Evolutionary conservation across 2,113 vertebrate genomes (phyloP).

Genomic region (Lagenorhynchus albirostris): DNA sequence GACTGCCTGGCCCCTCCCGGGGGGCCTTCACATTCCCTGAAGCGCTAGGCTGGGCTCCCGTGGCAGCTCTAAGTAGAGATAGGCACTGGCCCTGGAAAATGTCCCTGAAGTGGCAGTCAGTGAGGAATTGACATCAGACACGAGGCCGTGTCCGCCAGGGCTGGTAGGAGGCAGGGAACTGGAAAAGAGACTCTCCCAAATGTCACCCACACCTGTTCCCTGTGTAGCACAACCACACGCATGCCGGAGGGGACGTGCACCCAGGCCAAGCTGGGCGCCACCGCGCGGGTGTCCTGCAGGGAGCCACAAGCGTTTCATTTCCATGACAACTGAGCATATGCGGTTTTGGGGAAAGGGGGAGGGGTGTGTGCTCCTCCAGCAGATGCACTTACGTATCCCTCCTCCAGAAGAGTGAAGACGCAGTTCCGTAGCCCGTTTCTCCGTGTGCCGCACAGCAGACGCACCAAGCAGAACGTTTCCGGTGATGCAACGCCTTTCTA

Average conservation of each 20-base stretch:
- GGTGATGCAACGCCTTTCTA: rapidly evolving
- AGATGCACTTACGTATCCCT: rapidly evolving
- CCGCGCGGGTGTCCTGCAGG: not conserved
- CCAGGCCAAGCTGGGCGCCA: not conserved
- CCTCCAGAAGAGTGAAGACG: not conserved
- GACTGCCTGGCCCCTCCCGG: constrained; percentile 32
- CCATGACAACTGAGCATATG: not conserved
- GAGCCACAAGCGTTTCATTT: not conserved
- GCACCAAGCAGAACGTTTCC: rapidly evolving
- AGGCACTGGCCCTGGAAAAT: constrained; percentile 49
- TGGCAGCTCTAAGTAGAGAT: constrained; percentile 53
- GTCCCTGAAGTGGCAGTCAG: constrained; percentile 57
- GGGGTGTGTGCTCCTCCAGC: not conserved
- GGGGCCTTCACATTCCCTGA: constrained; percentile 1
- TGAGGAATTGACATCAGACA: constrained; percentile 34
- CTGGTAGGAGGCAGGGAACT: not conserved
- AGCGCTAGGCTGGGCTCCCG: constrained; percentile 21
- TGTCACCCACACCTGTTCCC: not conserved
- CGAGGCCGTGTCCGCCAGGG: constrained; percentile 28
- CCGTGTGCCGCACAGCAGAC: rapidly evolving
- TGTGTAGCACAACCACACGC: rapidly evolving
- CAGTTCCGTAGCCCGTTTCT: rapidly evolving
- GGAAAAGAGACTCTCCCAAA: constrained; percentile 6
- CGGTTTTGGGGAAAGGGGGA: not conserved
- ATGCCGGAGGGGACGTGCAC: not conserved